Conservation (phyloP, 1,140 invertebrate species). For the Temnothorax nylanderi region DNA sequence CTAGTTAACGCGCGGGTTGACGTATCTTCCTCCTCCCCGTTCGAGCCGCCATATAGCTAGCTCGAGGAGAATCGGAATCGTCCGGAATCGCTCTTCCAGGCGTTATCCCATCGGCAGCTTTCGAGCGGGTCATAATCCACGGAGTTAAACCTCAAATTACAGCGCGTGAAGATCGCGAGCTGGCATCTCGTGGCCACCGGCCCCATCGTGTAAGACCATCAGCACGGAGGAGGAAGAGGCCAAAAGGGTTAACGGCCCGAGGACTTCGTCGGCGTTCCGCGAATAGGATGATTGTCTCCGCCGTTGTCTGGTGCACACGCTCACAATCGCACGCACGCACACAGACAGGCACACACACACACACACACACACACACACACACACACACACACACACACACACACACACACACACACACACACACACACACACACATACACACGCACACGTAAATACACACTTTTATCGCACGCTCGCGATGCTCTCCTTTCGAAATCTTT, state of each 20-base stretch:
- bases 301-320: background rate
- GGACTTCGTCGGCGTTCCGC: constrained; percentile 23
- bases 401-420: background rate
- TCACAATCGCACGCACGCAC: background rate
- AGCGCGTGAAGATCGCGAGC: constrained; percentile 30
- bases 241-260: constrained; percentile 47
- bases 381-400: background rate
- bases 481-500: constrained; percentile 40
- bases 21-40: background rate
- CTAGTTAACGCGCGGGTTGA: background rate
- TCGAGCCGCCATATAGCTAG: background rate
- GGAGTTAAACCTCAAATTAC: constrained; percentile 25
- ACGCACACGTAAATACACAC: background rate
- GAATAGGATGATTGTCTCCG: constrained; percentile 50
- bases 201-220: constrained; percentile 19
- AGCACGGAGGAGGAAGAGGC: background rate
- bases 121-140: constrained; percentile 21
- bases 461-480: constrained; percentile 22
- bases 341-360: background rate
- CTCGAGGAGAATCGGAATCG: background rate
- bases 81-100: background rate
- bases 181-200: constrained; percentile 13
- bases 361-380: too few relatives aligned
- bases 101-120: constrained; percentile 5
- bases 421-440: background rate